Evolutionary conservation across 2,888 invertebrate species (phyloP).

Genomic region (Drosophila picticornis): DNA sequence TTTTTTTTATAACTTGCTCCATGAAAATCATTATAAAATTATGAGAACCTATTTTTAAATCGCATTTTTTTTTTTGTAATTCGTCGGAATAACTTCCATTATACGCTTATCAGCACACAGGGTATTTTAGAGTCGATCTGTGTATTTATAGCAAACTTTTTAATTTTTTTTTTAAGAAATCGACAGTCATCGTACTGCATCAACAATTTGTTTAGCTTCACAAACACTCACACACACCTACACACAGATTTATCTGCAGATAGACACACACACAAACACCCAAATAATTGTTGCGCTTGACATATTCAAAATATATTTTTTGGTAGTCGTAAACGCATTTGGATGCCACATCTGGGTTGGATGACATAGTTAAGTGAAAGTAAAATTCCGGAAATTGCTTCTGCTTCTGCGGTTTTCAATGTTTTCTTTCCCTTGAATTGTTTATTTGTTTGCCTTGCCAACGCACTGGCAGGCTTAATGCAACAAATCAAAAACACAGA

Average conservation of each 20-base stretch:
- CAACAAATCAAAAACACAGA: slow-evolving; percentile 38
- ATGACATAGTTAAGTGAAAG: slow-evolving; percentile 40
- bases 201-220: slow-evolving; percentile 40
- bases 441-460: slow-evolving; percentile 60
- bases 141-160: neutral
- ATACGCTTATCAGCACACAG: neutral
- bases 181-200: slow-evolving; percentile 39
- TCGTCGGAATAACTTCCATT: accelerated
- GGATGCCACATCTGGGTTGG: slow-evolving; percentile 19
- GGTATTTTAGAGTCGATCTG: slow-evolving; percentile 35
- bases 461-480: slow-evolving; percentile 54
- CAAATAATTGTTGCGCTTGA: slow-evolving; percentile 66
- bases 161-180: slow-evolving; percentile 40
- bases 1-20: neutral
- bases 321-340: slow-evolving; percentile 22
- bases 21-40: neutral
- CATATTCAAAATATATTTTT: slow-evolving; percentile 46
- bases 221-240: slow-evolving; percentile 1
- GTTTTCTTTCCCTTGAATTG: slow-evolving; percentile 42
- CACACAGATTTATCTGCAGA: slow-evolving; percentile 6
- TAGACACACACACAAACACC: neutral
- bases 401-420: slow-evolving; percentile 26
- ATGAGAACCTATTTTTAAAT: neutral
- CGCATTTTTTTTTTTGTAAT: neutral
- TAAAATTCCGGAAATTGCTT: slow-evolving; percentile 36